phyloP scores from a whole-genome alignment of 64 coral and sea anemone genomes.

The Platygyra sinensis region DNA sequence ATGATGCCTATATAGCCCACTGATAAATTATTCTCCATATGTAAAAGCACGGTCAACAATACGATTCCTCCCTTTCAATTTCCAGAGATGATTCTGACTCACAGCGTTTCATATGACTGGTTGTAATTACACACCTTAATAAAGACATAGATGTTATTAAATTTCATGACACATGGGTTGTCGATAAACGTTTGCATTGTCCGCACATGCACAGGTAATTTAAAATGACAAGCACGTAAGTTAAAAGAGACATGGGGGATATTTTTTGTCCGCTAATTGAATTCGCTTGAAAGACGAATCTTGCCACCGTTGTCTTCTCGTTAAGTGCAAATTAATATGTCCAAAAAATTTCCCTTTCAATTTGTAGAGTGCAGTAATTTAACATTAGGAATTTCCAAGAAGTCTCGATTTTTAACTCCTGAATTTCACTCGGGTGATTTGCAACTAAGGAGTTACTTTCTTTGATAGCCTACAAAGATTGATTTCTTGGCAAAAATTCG shows the following conservation, averaged over 20 bases:
- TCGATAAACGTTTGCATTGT: neutral
- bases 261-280: neutral
- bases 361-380: no score
- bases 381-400: no score
- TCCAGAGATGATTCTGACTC: conserved; percentile 19
- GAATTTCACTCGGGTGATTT: no score
- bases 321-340: no score
- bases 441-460: no score
- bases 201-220: neutral
- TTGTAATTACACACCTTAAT: neutral
- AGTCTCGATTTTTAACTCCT: no score
- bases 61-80: conserved; percentile 34
- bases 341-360: no score
- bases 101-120: neutral
- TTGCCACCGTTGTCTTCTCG: no score
- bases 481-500: no score
- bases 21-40: neutral
- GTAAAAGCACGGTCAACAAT: neutral
- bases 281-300: neutral
- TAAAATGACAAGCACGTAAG: neutral
- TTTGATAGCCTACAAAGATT: no score
- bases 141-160: neutral
- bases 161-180: conserved; percentile 5
- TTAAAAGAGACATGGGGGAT: neutral
- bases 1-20: neutral